These are phyloP conservation scores for Penaeus chinensis DNA, from an alignment of 1,140 invertebrate genomes.

Conservation along the genomic window DNA sequence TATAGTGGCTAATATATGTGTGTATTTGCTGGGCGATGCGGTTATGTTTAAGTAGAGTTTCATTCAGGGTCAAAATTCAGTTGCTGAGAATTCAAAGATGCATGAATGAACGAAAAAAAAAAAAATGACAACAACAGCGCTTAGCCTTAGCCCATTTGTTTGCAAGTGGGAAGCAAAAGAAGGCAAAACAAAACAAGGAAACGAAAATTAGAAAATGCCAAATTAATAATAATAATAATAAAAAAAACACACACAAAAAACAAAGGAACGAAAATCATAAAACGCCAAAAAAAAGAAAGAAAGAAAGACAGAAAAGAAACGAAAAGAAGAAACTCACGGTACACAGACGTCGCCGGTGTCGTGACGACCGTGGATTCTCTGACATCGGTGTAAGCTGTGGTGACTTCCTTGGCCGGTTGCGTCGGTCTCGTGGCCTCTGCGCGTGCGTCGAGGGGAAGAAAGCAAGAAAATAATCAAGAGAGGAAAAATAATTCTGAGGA, in stretches of 20 bases:
- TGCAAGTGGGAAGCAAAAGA: too few species aligned
- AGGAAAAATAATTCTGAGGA: not conserved
- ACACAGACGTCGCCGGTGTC: not conserved
- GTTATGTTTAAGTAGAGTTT: too few species aligned
- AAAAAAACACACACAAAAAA: not conserved
- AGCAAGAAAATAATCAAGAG: too few species aligned
- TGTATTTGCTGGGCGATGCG: too few species aligned
- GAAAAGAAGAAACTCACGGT: not conserved
- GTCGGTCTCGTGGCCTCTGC: slow-evolving; percentile 22
- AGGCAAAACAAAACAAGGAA: not conserved
- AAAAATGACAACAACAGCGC: too few species aligned
- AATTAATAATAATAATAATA: not conserved
- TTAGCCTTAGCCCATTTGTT: too few species aligned
- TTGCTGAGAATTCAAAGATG: too few species aligned
- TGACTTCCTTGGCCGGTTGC: not conserved
- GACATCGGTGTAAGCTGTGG: slow-evolving; percentile 50
- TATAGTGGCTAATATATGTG: too few species aligned
- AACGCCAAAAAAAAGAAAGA: not conserved
- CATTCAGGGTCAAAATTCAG: too few species aligned
- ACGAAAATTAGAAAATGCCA: not conserved
- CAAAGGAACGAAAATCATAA: too few species aligned
- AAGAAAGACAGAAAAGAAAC: not conserved
- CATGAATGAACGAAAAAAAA: too few species aligned
- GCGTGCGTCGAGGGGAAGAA: too few species aligned
- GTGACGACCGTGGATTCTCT: slow-evolving; percentile 44